Conservation (phyloP, 2,113 vertebrate genomes). For the Pachyramphus minor region DNA sequence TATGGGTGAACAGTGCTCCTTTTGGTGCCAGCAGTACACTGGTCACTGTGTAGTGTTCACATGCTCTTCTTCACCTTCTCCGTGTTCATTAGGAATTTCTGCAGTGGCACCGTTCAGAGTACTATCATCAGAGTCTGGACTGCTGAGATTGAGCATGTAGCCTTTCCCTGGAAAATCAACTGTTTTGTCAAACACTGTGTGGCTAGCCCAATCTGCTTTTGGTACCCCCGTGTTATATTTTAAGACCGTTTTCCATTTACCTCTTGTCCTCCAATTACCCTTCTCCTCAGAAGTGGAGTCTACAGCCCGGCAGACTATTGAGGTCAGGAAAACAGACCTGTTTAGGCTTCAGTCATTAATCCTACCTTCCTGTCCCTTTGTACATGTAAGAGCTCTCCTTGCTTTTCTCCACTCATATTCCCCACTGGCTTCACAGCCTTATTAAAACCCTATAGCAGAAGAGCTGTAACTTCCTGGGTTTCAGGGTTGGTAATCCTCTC, state of each 20-base stretch:
- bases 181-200: neutral
- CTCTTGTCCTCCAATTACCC: neutral
- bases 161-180: neutral
- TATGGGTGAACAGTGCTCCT: neutral
- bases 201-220: neutral
- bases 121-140: neutral
- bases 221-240: neutral
- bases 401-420: neutral
- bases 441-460: neutral
- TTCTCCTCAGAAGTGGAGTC: neutral
- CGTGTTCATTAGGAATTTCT: neutral
- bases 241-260: neutral
- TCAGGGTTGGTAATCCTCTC: neutral
- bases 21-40: neutral
- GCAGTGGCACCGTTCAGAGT: neutral
- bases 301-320: neutral
- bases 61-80: neutral
- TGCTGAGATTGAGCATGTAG: neutral
- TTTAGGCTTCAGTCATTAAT: neutral
- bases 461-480: neutral
- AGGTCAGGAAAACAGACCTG: neutral
- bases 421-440: neutral
- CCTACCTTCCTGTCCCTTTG: neutral
- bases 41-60: neutral
- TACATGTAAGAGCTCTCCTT: neutral